These are phyloP conservation scores for Delichon dasypus DNA, from an alignment of 2,797 vertebrate species.

Conservation along the genomic window DNA sequence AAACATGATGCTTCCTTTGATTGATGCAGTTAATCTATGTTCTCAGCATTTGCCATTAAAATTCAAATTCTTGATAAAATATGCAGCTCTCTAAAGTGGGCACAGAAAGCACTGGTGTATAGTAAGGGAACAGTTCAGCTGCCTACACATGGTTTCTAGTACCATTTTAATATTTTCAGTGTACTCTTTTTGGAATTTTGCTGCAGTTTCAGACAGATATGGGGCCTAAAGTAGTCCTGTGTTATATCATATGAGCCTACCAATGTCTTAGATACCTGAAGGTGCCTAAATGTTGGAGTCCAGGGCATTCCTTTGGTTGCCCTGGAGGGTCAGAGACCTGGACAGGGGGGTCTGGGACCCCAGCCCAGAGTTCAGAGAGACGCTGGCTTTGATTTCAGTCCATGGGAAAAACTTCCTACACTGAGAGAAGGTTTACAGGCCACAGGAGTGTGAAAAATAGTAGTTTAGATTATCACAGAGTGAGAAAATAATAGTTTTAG, in stretches of 20 bases:
- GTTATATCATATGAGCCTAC: neutral
- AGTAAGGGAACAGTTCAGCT: neutral
- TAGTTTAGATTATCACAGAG: too few species aligned
- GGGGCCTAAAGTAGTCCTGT: neutral
- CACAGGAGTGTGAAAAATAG: too few species aligned
- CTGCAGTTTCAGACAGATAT: neutral
- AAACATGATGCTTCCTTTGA: neutral
- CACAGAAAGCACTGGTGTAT: neutral
- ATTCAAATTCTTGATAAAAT: neutral
- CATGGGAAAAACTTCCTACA: too few species aligned
- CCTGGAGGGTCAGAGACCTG: too few species aligned
- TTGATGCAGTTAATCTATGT: neutral
- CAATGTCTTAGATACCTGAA: neutral
- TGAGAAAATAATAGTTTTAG: too few species aligned
- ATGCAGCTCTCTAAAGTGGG: neutral
- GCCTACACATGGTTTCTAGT: neutral
- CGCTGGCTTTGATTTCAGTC: too few species aligned
- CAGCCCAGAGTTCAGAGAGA: too few species aligned
- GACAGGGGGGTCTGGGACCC: too few species aligned
- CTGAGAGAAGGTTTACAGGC: too few species aligned
- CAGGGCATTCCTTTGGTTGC: too few species aligned
- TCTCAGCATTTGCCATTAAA: slow-evolving; percentile 2
- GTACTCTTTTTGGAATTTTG: neutral
- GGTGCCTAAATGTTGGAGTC: neutral
- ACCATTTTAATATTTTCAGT: neutral